Evolutionary conservation across 2,113 vertebrate genomes (phyloP), one percentile per base, ranked within the genome.

Genomic region (Callaeas wilsoni): DNA sequence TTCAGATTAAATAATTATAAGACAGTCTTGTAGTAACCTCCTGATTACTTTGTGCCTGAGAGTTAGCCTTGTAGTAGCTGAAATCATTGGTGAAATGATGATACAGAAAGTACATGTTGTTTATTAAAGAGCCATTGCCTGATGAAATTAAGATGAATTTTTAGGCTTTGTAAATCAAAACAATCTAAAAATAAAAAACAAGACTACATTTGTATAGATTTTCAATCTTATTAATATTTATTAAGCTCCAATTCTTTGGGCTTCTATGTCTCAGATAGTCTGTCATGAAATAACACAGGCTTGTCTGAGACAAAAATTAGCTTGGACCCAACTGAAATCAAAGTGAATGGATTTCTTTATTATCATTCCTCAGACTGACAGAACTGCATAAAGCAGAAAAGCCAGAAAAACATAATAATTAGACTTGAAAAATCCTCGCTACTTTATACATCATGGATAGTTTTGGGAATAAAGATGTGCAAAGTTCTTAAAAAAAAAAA

Each of bases 1-100:
- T 69, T 93, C 44, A 50, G 93, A 78, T 91, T 64, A 90, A 94
- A 89, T 70, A 95, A 85, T 94, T 84, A 41, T 57, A 76, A 90
- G 44, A 53, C 63, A 90, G 55, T 26, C n/a, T 69, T 69, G 5
- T 63, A 86, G 55, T 80, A 92, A 84, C 30, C 47, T 86, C 33
- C 27, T 84, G 68, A 84, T 88, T 77, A 30, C 50, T 80, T 73
- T 81, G 71, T 75, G 56, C 55, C 52, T 77, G 35, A 37, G 55
- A 73, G 37, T 76, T 67, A 46, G 50, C 21, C 39, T 82, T 76
- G 25, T 52, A 47, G 65, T 57, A 80, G 46, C 33, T 77, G 59
- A 89, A 90, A 41, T 80, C 18, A 44, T 30, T 64, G 65, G 17
- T 70, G 25, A 84, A 68, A 78, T 32, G 16, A 52, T 82, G 49